Conservation (phyloP, 2,888 invertebrate genomes). For the Cephus nigrinus region DNA sequence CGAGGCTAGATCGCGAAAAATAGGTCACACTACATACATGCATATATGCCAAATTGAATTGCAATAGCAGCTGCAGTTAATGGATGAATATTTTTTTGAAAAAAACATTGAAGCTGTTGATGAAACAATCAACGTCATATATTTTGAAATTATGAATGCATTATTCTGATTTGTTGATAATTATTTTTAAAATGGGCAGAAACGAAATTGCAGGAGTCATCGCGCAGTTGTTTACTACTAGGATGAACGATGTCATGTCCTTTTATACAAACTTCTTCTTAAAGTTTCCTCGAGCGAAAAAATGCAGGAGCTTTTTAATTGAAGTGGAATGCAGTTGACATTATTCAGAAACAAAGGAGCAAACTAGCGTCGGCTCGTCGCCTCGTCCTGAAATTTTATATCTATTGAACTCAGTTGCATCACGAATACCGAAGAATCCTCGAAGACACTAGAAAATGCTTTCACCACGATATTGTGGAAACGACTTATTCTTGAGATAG, state of each 20-base stretch:
- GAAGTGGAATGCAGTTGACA: slow-evolving; percentile 4
- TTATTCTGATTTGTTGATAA: neutral
- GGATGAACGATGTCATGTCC: neutral
- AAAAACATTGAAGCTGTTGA: no score
- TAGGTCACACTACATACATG: no score
- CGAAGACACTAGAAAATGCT: neutral
- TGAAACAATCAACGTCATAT: no score
- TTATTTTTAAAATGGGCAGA: neutral
- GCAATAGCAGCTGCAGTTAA: no score
- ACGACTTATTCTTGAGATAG: neutral
- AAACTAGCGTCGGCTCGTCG: neutral
- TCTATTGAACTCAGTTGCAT: neutral
- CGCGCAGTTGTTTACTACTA: neutral
- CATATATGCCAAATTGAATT: no score
- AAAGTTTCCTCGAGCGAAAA: neutral
- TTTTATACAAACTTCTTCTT: neutral
- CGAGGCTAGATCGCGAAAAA: no score
- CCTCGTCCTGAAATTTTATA: neutral
- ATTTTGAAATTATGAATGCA: no score
- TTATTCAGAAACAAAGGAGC: slow-evolving; percentile 4
- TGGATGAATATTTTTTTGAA: no score
- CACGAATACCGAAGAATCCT: neutral
- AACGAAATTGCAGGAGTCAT: neutral
- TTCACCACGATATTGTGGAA: neutral
- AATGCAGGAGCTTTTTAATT: slow-evolving; percentile 3